A percentile compares a stretch with the other conserved stretches of the same genome.
Conservation (phyloP, 2,888 invertebrate genomes). For the Habrosyne pyritoides region DNA sequence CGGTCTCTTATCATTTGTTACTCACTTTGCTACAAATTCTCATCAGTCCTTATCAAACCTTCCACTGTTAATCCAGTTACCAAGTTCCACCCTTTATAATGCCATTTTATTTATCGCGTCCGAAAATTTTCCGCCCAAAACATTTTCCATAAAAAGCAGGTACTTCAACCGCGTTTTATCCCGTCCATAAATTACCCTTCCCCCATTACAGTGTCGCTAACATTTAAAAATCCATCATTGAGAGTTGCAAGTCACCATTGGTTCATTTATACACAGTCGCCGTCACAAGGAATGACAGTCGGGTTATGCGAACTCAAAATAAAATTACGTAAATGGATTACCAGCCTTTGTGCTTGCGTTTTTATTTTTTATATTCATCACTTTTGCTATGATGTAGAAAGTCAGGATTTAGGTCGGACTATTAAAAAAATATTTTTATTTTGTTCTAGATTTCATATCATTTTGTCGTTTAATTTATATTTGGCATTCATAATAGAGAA, state of each 20-base stretch:
- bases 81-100: conserved; percentile 3
- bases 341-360: conserved; percentile 35
- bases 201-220: conserved; percentile 62
- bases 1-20: background rate
- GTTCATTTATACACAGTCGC: conserved; percentile 73
- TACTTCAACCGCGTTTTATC: conserved; percentile 30
- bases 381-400: conserved; percentile 2
- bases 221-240: conserved; percentile 79
- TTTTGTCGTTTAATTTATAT: conserved; percentile 23
- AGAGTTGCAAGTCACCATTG: conserved; percentile 69
- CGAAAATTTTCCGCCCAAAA: conserved; percentile 11
- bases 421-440: conserved; percentile 8
- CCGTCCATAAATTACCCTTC: conserved; percentile 63
- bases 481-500: conserved; percentile 1
- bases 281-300: conserved; percentile 71
- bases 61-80: background rate
- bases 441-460: conserved; percentile 6
- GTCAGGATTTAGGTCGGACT: conserved; percentile 8
- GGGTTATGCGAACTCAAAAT: conserved; percentile 71
- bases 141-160: conserved; percentile 19
- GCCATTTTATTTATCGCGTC: conserved; percentile 14
- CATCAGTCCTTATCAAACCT: background rate
- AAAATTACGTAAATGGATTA: conserved; percentile 70
- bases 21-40: background rate
- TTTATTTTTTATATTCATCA: conserved; percentile 27